Conservation (phyloP, 1,140 invertebrate species). For the Nomia melanderi region DNA sequence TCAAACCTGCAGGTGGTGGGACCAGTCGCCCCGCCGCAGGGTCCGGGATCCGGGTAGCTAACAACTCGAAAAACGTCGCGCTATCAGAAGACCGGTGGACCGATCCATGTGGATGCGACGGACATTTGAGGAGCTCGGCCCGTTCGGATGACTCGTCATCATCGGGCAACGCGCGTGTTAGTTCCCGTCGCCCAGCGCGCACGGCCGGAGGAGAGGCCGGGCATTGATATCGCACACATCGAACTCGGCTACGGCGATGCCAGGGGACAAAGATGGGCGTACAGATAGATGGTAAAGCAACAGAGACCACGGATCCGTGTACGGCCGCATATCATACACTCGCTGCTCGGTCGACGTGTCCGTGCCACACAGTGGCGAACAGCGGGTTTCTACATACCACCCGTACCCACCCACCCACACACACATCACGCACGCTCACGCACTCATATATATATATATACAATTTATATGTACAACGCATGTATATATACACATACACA, state of each 20-base stretch:
- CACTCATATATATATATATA: no score
- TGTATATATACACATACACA: no score
- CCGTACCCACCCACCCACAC: no score
- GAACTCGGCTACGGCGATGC: not conserved
- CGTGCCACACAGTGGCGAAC: constrained; percentile 29
- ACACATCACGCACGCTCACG: no score
- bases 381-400: no score
- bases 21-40: no score
- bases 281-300: constrained; percentile 40
- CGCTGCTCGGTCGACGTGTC: constrained; percentile 24
- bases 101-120: no score
- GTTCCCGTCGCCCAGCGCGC: not conserved
- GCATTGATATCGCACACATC: constrained; percentile 47
- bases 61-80: constrained; percentile 36
- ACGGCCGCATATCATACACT: constrained; percentile 41
- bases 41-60: constrained; percentile 30
- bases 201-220: constrained; percentile 21
- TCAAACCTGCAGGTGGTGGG: constrained; percentile 41
- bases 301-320: constrained; percentile 47
- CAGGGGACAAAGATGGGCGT: constrained; percentile 32
- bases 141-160: constrained; percentile 42
- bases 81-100: constrained; percentile 28
- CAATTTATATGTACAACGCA: no score
- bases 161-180: constrained; percentile 14
- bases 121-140: no score